Conservation (phyloP, 2,888 invertebrate species). For the Drosophila meridiana region DNA sequence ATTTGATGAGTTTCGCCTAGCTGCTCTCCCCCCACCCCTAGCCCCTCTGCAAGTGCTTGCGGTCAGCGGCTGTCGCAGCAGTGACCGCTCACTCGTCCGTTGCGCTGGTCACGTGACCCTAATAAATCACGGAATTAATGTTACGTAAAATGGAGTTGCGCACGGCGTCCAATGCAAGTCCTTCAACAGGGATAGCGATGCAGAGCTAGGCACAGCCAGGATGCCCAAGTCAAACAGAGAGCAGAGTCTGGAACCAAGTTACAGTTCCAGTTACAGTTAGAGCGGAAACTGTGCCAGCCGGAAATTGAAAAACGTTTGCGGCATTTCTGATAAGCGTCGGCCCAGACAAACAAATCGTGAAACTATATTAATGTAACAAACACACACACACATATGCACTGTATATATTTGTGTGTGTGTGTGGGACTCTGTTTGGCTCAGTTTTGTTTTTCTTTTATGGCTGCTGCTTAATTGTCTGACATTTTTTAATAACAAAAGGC, state of each 20-base stretch:
- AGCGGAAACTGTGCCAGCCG: constrained; percentile 71
- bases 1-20: constrained; percentile 38
- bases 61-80: constrained; percentile 39
- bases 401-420: not conserved
- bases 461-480: constrained; percentile 57
- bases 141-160: constrained; percentile 85
- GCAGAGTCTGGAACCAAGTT: not conserved
- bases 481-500: constrained; percentile 58
- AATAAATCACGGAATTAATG: constrained; percentile 86
- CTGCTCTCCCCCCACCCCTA: not conserved
- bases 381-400: not conserved
- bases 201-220: not conserved
- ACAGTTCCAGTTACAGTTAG: constrained; percentile 14
- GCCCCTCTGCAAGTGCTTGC: constrained; percentile 12
- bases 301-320: constrained; percentile 79
- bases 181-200: constrained; percentile 18
- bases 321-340: constrained; percentile 70
- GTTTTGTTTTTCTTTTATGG: constrained; percentile 39
- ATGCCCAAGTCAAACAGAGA: constrained; percentile 9
- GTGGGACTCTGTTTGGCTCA: constrained; percentile 10
- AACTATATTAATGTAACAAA: constrained; percentile 32
- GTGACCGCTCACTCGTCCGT: constrained; percentile 82
- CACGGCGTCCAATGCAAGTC: constrained; percentile 42
- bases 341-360: constrained; percentile 42
- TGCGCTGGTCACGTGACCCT: constrained; percentile 86